Base-by-base conservation (phyloP, 2,113 vertebrate genomes). In the Lagenorhynchus albirostris region DNA sequence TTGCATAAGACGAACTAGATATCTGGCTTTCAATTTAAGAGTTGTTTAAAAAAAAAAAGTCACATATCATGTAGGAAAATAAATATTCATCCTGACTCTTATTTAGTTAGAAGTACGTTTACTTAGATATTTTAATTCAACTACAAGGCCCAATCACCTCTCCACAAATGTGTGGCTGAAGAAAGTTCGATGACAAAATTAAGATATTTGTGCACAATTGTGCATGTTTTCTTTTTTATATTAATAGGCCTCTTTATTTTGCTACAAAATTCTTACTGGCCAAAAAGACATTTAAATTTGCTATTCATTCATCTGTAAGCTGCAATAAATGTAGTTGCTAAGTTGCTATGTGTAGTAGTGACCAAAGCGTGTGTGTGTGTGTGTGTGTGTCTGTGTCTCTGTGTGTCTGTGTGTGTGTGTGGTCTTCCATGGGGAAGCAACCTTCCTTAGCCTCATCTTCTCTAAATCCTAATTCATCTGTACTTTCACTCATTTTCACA, bases 221-320 rank as follows among this genome's bases (percentile, higher is more conserved):
- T 8, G 31, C n/a, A 62, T 76, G 31, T 82, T 94, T 81, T 81
- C 25, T 85, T 85, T 94, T 95, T 89, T 77, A 95, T 73, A 73
- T 87, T 92, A 96, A 67, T 84, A 58, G 70, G 68, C 36, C 74
- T 80, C 62, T 74, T 95, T 73, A 36, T 71, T 94, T 89, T 77
- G 29, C 44, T 62, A 73, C 33, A 76, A 92, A 97, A 89, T 67
- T 91, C 73, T 89, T 67, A 50, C 60, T 29, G 26, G 63, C 70
- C 94, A 87, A 92, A 84, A 50, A 77, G 68, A 91, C 38, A 80
- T 76, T 92, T 47, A 41, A 53, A 55, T 74, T 62, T 95, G 21
- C 47, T 65, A 65, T 71, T 94, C 14, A 73, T 88, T 95, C 55
- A 77, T 73, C 70, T 74, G 26, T 94, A 85, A 92, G 62, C 62